These are phyloP conservation scores for Synaphobranchus kaupii DNA, from an alignment of 2,797 vertebrate species.

Conservation along the genomic window DNA sequence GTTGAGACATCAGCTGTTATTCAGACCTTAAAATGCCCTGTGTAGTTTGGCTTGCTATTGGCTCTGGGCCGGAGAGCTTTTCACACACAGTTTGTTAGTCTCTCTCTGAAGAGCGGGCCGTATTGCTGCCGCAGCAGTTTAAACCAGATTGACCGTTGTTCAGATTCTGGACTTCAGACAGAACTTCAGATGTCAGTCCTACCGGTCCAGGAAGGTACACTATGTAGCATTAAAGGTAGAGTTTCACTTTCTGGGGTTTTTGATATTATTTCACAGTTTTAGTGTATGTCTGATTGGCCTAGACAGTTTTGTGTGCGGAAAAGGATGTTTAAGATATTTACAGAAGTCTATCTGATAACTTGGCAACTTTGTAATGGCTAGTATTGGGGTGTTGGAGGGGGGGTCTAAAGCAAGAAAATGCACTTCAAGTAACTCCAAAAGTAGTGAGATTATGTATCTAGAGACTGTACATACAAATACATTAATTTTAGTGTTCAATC, in stretches of 20 bases:
- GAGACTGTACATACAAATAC: too few relatives aligned
- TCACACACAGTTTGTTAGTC: slow-evolving; percentile 4
- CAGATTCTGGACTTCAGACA: background rate
- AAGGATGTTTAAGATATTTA: too few relatives aligned
- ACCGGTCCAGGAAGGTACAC: background rate
- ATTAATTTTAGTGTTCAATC: too few relatives aligned
- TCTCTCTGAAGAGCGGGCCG: background rate
- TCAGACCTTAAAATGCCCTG: slow-evolving; percentile 18
- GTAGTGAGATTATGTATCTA: too few relatives aligned
- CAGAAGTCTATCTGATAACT: too few relatives aligned
- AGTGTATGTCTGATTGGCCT: background rate
- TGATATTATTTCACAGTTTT: too few relatives aligned
- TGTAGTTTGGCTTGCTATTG: background rate
- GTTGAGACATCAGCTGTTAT: slow-evolving; percentile 27
- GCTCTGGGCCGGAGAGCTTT: background rate
- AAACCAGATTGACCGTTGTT: slow-evolving; percentile 7
- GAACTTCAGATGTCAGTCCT: background rate
- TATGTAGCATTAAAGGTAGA: background rate
- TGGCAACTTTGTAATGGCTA: too few relatives aligned
- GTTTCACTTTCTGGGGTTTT: background rate
- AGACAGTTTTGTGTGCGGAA: too few relatives aligned
- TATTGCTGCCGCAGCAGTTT: background rate
- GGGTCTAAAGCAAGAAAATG: too few relatives aligned
- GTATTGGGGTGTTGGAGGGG: too few relatives aligned
- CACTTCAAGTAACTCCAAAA: too few relatives aligned